Evolutionary conservation across 2,888 invertebrate genomes (phyloP).

Genomic region (Drosophila hamatofila): DNA sequence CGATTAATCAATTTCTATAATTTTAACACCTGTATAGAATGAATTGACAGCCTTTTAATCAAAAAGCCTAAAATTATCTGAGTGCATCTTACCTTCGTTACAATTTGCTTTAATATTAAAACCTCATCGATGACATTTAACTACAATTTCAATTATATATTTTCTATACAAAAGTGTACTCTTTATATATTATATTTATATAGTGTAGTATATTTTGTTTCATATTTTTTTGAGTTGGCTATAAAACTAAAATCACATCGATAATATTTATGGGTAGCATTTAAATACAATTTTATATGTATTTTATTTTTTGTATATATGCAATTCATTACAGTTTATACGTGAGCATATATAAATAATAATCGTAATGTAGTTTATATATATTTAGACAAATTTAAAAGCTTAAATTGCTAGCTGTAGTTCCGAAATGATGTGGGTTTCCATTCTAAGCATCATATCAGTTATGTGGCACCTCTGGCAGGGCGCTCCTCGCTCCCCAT

Average conservation of each 20-base stretch:
- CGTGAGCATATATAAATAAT: no score
- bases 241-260: background rate
- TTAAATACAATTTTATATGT: background rate
- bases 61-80: background rate
- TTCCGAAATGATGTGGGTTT: background rate
- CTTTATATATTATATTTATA: background rate
- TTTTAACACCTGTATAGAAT: no score
- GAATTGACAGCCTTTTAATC: background rate
- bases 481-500: no score
- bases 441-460: constrained; percentile 9
- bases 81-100: background rate
- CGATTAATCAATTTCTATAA: background rate
- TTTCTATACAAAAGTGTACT: background rate
- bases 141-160: background rate
- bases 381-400: background rate
- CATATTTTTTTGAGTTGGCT: no score
- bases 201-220: no score
- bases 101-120: background rate
- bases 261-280: background rate
- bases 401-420: background rate
- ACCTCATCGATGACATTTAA: background rate
- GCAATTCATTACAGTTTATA: no score
- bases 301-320: background rate
- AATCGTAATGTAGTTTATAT: background rate
- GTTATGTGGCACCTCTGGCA: constrained; percentile 5